A percentile compares a stretch with the other conserved stretches of the same genome.
Evolutionary conservation across 1,140 invertebrate species (phyloP).

Genomic region (Sinella curviseta): DNA sequence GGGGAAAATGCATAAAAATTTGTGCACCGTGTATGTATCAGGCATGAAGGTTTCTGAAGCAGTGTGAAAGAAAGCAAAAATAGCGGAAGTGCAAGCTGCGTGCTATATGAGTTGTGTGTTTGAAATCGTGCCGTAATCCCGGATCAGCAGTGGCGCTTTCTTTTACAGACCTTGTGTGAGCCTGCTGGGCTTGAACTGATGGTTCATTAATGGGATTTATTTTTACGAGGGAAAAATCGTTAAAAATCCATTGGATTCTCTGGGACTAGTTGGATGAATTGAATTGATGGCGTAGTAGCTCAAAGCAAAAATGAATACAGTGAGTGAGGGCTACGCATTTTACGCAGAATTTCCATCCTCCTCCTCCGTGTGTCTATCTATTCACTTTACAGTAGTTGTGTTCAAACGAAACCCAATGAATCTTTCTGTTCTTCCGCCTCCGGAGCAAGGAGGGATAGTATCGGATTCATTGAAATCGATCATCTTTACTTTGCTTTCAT

Average conservation of each 20-base stretch:
- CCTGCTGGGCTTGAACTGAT: not conserved
- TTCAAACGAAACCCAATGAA: not conserved
- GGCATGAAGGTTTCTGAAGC: too few species aligned
- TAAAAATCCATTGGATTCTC: not conserved
- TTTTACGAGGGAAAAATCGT: slow-evolving; percentile 14
- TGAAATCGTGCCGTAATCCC: too few species aligned
- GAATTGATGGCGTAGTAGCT: too few species aligned
- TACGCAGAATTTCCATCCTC: not conserved
- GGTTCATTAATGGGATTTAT: slow-evolving; percentile 23
- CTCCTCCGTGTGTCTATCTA: not conserved
- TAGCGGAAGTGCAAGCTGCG: not conserved
- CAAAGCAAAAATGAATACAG: too few species aligned
- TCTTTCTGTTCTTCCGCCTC: not conserved
- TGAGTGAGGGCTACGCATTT: too few species aligned
- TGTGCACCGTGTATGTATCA: too few species aligned
- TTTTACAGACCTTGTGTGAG: not conserved
- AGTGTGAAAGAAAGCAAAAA: not conserved
- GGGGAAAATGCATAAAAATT: not conserved
- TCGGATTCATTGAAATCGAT: slow-evolving; percentile 8
- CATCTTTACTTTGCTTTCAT: not conserved
- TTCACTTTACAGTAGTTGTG: not conserved
- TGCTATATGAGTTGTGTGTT: not conserved
- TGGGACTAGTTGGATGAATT: too few species aligned
- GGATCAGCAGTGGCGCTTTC: too few species aligned
- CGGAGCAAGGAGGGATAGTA: not conserved